Evolutionary conservation across 2,797 vertebrate species (phyloP).

Genomic region (Pipistrellus nathusii): DNA sequence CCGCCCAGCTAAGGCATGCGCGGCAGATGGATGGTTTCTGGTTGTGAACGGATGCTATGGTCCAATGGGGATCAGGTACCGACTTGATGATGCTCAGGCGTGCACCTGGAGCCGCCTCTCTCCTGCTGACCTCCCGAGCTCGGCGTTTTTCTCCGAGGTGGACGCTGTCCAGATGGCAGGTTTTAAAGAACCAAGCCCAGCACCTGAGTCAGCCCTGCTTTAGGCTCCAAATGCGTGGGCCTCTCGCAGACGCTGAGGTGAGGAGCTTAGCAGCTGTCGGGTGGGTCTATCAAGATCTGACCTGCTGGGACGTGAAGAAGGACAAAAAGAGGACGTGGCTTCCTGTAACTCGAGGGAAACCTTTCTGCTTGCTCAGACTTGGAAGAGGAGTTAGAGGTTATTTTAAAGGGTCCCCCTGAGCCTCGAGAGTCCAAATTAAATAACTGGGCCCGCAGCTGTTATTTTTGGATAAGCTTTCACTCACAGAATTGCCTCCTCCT

Average conservation of each 20-base stretch:
- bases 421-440: neutral
- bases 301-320: neutral
- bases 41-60: neutral
- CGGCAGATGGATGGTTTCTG: neutral
- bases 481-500: neutral
- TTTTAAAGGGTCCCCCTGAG: slow-evolving; percentile 43
- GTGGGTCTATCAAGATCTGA: neutral
- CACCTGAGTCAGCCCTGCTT: slow-evolving; percentile 11
- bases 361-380: slow-evolving; percentile 20
- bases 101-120: neutral
- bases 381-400: slow-evolving; percentile 1
- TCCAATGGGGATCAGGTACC: neutral
- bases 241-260: neutral
- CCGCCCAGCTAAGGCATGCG: neutral
- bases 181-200: slow-evolving; percentile 17
- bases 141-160: slow-evolving; percentile 14
- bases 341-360: neutral
- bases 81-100: neutral
- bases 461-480: neutral
- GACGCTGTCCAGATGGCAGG: slow-evolving; percentile 45
- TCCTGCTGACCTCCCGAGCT: neutral
- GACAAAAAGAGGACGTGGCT: neutral
- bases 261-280: neutral
- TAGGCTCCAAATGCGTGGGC: neutral
- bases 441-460: neutral